Conservation (phyloP, 53 echinoderm and acorn worm species). For the Henricia sp. region DNA sequence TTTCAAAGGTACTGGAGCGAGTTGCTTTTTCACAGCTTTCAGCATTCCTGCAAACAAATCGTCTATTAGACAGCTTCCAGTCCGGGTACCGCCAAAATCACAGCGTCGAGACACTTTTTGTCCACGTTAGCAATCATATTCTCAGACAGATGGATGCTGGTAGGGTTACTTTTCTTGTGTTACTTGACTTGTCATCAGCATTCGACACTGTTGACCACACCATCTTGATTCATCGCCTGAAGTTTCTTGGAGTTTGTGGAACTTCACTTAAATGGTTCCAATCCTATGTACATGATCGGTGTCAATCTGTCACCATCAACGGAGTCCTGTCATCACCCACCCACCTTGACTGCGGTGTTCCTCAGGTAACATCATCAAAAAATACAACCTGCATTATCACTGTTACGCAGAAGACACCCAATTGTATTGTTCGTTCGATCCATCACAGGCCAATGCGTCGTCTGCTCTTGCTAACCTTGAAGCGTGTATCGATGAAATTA, state of each 20-base stretch:
- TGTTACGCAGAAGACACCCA: constrained; percentile 6
- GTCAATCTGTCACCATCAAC: constrained; percentile 1
- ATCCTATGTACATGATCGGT: background rate
- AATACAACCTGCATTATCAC: background rate
- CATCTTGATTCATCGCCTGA: background rate
- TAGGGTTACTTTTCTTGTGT: background rate
- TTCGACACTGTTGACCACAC: background rate
- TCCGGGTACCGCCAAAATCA: background rate
- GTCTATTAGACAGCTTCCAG: background rate
- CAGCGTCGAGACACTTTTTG: background rate
- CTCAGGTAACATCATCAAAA: background rate
- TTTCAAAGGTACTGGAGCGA: constrained; percentile 35
- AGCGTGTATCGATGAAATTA: no score
- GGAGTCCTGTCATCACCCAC: background rate
- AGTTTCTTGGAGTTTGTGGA: background rate
- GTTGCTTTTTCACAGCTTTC: constrained; percentile 8
- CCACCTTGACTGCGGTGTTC: constrained; percentile 6
- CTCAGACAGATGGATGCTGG: background rate
- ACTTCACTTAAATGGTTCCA: background rate
- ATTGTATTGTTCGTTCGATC: background rate
- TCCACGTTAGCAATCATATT: background rate
- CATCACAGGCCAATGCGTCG: background rate
- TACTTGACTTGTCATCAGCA: background rate
- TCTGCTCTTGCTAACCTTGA: constrained; percentile 2
- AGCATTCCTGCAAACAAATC: background rate